Base-by-base conservation (phyloP, 2,797 vertebrate genomes). In the Crenuchus spilurus region DNA sequence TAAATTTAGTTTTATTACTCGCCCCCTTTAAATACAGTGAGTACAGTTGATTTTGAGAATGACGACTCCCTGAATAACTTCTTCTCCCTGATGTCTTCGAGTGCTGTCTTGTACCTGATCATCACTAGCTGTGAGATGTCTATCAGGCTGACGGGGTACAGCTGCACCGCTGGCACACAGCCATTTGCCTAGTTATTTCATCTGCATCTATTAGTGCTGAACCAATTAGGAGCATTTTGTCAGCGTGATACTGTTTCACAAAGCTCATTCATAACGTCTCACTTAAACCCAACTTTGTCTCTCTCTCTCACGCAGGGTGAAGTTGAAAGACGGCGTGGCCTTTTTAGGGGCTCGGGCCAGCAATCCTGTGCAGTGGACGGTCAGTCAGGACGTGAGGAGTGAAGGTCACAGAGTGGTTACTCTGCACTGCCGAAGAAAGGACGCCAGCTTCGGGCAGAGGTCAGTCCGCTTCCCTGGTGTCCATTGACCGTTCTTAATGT, bases 241-340 rank as follows among this genome's bases (percentile, higher is more conserved):
- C n/a, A 37, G 26, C 31, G n/a, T 37, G 31, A 58, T 57, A 41
- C 72, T 58, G 54, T 44, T 13, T 22, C 52, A 49, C 31, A 14
- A 18, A 8, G 4, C n/a, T 42, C 18, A 7, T 33, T 44, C 46
- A 67, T 24, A 9, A 33, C 57, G 22, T 13, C 26, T 74, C 7
- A 3, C 22, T 49, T 13, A 64, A 35, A 41, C 42, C 39, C 22
- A 11, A 33, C 18, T 26, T 30, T 6, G 24, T 39, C 58, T n/a
- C 33, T 72, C 60, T 71, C 9, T 84, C 81, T 75, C 71, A 81
- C 72, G 68, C 91, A 99, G 97, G 87, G 95, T 96, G 68, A 96
- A 94, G 85, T 91, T 98, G 88, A 98, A 95, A 87, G 96, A 96
- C 4, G 96, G 96, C 0, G 93, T 97, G 74, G 95, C 88, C 0